These are phyloP conservation scores for Drosophila parthenogenetica DNA, from an alignment of 2,888 invertebrate species.

Conservation along the genomic window DNA sequence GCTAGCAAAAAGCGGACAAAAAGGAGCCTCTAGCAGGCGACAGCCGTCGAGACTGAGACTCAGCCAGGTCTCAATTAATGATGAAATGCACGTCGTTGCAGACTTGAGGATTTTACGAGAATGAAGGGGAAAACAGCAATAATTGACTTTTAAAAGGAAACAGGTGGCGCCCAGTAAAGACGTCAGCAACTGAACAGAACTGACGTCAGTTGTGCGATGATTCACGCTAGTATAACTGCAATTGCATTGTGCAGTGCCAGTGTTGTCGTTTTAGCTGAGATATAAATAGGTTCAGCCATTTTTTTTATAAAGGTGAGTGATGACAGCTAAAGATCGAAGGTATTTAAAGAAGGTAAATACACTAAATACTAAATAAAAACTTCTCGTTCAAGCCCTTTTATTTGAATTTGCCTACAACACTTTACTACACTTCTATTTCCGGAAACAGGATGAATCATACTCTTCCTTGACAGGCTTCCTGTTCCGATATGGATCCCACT, in stretches of 20 bases:
- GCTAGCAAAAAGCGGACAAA: constrained; percentile 24
- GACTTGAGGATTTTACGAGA: constrained; percentile 3
- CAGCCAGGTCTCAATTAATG: constrained; percentile 52
- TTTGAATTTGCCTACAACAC: not conserved
- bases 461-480: constrained; percentile 35
- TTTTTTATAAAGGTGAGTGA: not conserved
- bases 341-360: no score
- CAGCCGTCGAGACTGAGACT: constrained; percentile 32
- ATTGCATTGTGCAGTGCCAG: not conserved
- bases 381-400: no score
- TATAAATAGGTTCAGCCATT: not conserved
- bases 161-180: constrained; percentile 56
- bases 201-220: constrained; percentile 44
- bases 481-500: constrained; percentile 38
- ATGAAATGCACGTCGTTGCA: constrained; percentile 51
- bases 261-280: not conserved
- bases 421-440: constrained; percentile 5
- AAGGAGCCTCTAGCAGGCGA: constrained; percentile 26
- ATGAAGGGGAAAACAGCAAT: constrained; percentile 29
- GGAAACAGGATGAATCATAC: constrained; percentile 56
- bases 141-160: constrained; percentile 71
- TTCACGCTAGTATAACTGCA: constrained; percentile 11
- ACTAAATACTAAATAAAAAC: no score
- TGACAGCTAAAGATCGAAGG: no score
- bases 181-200: constrained; percentile 11